Percentiles rank a stretch among this genome's conserved stretches.
These are phyloP conservation scores for Platysternon megacephalum DNA, from an alignment of 2,113 vertebrate species.

Conservation along the genomic window DNA sequence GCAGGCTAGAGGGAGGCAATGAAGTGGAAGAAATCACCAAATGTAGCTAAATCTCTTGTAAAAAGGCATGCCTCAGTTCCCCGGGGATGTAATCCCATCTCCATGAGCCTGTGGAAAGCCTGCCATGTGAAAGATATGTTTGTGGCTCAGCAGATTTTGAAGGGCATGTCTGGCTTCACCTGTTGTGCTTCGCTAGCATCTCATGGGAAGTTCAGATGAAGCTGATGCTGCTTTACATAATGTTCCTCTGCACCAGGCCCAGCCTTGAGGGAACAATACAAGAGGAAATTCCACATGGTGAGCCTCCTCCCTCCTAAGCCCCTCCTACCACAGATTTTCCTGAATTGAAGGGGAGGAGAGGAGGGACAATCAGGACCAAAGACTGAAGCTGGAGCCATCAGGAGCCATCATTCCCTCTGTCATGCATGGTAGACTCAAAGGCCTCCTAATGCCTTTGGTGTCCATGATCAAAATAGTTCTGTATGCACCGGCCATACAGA, in stretches of 20 bases:
- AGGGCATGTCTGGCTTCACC: background rate
- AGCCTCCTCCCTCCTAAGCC: background rate
- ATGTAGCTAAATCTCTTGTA: background rate
- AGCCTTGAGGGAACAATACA: background rate
- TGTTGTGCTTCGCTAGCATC: background rate
- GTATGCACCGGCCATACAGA: background rate
- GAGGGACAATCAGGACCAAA: background rate
- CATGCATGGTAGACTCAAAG: fast-evolving
- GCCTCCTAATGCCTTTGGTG: background rate
- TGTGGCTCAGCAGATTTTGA: background rate
- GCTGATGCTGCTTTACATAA: background rate
- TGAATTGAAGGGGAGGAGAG: background rate
- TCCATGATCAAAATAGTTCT: background rate
- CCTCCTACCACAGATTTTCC: background rate
- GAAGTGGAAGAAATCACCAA: background rate
- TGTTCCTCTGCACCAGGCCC: no score
- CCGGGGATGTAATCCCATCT: background rate
- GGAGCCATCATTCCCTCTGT: fast-evolving
- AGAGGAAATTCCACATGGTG: background rate
- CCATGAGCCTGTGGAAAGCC: background rate
- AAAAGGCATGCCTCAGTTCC: background rate
- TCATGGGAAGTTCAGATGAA: background rate
- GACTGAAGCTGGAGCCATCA: background rate
- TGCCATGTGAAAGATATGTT: background rate
- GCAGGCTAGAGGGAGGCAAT: background rate